Base-by-base conservation (phyloP, 1,140 invertebrate genomes). In the Platyscapa corneri region DNA sequence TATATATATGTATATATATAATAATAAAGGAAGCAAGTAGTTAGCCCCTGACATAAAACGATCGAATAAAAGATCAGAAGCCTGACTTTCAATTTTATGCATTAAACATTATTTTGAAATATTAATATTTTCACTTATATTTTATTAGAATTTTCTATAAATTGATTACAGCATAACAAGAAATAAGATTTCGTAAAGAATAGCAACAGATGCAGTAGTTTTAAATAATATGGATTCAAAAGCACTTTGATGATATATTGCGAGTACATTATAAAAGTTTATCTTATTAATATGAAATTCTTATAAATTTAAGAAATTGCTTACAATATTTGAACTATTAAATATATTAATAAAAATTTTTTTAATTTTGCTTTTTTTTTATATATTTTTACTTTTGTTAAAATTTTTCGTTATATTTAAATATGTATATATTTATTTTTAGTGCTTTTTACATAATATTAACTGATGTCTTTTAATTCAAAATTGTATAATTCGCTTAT, bases 41-140 rank as follows among this genome's bases (percentile, higher is more conserved):
- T 74, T 49, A 87, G 83, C 78, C 86, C 79, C 65, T 20, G 12
- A 27, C 49, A n/a, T n/a, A 37, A 32, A 34, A 67, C 49, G 79
- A 37, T 67, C n/a, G 39, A 30, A 72, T 8, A 84, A n/a, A 65
- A 77, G 37, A 14, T 30, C 30, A 20, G 46, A 42, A 46, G 1
- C 1, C 7, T 6, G 49, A 10, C 7, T 53, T 16, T 46, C 16
- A 53, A 53, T 53, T 7, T 2, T 39, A 75, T 20, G 32, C 6
- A 34, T 70, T 64, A 32, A 32, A 34, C 18, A 32, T 67, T 34
- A 67, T 64, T 53, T 53, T 53, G 7, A 53, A 67, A 34, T 67
- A 67, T 14, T 67, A 34, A 3, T 30, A 64, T 30, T 7, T 64
- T 5, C 3, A n/a, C 0, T 64, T 64, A 46, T n/a, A 27, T 64